These are phyloP conservation scores for Copidosoma floridanum DNA, from an alignment of 1,140 invertebrate species.

Conservation along the genomic window DNA sequence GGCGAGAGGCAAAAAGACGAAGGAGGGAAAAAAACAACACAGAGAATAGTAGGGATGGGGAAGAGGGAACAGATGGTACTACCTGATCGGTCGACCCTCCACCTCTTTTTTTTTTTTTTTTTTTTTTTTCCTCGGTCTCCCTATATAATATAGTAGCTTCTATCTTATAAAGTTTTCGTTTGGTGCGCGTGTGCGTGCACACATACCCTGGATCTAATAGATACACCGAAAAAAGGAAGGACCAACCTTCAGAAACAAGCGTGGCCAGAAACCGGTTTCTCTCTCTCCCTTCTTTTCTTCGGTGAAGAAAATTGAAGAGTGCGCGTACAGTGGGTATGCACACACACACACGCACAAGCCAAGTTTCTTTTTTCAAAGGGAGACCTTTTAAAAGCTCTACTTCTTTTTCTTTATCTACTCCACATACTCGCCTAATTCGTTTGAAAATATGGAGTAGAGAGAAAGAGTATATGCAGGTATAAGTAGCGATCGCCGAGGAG, in stretches of 20 bases:
- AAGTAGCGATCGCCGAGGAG: no score
- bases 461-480: no score
- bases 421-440: no score
- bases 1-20: background rate
- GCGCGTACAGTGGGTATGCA: background rate
- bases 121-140: no score
- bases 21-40: background rate
- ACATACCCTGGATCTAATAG: slow-evolving; percentile 22
- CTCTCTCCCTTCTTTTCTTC: slow-evolving; percentile 5
- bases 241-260: slow-evolving; percentile 23
- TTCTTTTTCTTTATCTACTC: background rate
- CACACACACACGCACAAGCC: background rate
- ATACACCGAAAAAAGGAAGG: slow-evolving; percentile 26
- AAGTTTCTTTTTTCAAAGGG: slow-evolving; percentile 2
- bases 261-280: slow-evolving; percentile 25
- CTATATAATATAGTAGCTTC: no score
- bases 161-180: slow-evolving; percentile 22
- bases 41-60: background rate
- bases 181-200: no score
- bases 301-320: background rate
- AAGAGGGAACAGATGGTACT: slow-evolving; percentile 14
- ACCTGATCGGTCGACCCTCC: slow-evolving; percentile 15
- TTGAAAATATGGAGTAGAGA: slow-evolving; percentile 3
- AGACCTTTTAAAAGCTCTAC: slow-evolving; percentile 20
- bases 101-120: background rate